Evolutionary conservation across 2,797 vertebrate species (phyloP), one percentile per base, ranked within the genome.

Genomic region (Peromyscus eremicus): DNA sequence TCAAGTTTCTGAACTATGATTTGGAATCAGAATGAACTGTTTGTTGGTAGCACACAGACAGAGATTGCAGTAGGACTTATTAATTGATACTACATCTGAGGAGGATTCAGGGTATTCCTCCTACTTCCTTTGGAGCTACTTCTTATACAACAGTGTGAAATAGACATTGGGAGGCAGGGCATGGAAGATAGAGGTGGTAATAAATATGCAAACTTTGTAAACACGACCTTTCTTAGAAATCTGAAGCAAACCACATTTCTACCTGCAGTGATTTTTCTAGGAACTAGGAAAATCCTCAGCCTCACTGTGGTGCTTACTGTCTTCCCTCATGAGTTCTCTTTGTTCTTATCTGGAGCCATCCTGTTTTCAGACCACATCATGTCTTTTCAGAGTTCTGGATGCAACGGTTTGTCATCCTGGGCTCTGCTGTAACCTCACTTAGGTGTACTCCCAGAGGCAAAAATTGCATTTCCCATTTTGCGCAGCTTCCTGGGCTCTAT

Each of bases 1-100:
- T 95, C 93, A 94, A 97, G 37, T 84, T 80, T 92, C 81, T 97
- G 91, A 97, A 82, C 81, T 97, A 57, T 96, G 92, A 88, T 93
- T 98, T 82, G 75, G 49, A 90, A 73, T 94, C 34, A 46, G 25
- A 13, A 70, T 95, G 91, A 66, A 84, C 75, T 43, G 19, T 73
- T 37, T 64, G 16, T 73, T 46, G 77, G 91, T 98, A 97, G 96
- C 77, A 91, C 80, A 25, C 62, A 85, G 62, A 27, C 62, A 85
- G 62, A 70, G 46, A 27, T 37, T 49, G 32, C 21, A 3, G 3
- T 16, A 49, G 64, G 91, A 40, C 9, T 79, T 94, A 0, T 89
- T 97, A 96, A 81, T 34, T 80, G 85, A 37, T 52, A 88, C 77
- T 81, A 68, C 25, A 92, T 52, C 71, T 94, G 80, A 94, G 92